A percentile compares a stretch with the other conserved stretches of the same genome.
phyloP scores from a whole-genome alignment of 2,113 vertebrate genomes.

The Paedocypris sp. region DNA sequence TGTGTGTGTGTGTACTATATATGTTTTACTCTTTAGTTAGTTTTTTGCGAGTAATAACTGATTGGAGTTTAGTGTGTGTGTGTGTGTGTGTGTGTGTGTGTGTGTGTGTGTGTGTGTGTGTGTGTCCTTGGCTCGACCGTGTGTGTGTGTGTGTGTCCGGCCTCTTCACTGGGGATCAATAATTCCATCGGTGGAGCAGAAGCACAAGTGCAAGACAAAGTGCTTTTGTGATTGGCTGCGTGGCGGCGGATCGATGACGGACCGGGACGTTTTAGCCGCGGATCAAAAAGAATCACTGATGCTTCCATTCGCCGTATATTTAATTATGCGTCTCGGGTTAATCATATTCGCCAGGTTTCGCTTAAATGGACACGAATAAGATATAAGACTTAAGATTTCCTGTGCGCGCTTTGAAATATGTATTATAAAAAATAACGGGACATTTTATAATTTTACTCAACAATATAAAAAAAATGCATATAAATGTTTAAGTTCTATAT shows the following conservation, averaged over 20 bases:
- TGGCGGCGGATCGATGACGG: constrained; percentile 18
- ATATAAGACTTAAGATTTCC: neutral
- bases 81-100: too few species aligned
- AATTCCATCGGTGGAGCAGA: constrained; percentile 17
- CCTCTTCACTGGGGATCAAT: constrained; percentile 16
- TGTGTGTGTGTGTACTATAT: too few species aligned
- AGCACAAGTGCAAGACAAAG: constrained; percentile 32
- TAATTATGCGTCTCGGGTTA: constrained; percentile 18
- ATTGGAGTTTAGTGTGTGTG: too few species aligned
- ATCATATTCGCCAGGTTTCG: constrained; percentile 16
- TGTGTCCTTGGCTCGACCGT: neutral
- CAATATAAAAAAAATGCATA: too few species aligned
- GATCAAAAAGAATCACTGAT: constrained; percentile 25
- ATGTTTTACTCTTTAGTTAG: too few species aligned
- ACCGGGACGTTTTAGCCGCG: constrained; percentile 28
- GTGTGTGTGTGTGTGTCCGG: constrained; percentile 4
- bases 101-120: neutral
- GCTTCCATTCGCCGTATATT: constrained; percentile 15
- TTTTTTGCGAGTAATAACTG: too few species aligned
- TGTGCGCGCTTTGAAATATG: too few species aligned
- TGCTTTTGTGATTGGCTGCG: constrained; percentile 31
- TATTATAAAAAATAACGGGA: too few species aligned
- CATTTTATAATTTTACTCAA: too few species aligned
- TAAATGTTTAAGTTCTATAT: too few species aligned
- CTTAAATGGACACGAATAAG: neutral